Evolutionary conservation across 2,113 vertebrate genomes (phyloP).

Genomic region (Chaetodon auriga): DNA sequence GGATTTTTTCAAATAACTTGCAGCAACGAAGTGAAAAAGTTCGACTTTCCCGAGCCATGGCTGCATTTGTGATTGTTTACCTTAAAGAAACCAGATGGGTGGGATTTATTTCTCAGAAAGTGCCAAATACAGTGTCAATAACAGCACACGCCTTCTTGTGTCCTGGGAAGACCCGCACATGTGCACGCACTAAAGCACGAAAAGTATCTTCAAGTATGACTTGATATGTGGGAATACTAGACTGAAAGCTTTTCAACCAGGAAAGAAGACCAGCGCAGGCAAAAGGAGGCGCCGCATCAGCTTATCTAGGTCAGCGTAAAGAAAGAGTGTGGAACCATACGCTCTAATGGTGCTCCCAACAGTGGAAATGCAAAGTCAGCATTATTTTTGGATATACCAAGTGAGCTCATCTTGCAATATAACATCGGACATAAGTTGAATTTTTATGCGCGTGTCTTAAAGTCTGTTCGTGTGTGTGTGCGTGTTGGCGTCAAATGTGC

Average conservation of each 20-base stretch:
- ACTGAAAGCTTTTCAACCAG: background rate
- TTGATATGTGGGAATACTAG: background rate
- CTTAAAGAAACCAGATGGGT: conserved; percentile 17
- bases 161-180: background rate
- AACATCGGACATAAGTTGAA: background rate
- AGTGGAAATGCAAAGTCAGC: background rate
- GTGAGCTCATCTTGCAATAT: background rate
- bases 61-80: conserved; percentile 21
- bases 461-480: background rate
- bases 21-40: background rate
- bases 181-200: background rate
- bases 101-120: conserved; percentile 23
- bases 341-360: background rate
- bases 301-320: conserved; percentile 3
- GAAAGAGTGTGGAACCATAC: background rate
- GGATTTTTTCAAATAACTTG: conserved; percentile 8
- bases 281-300: background rate
- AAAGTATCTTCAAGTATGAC: background rate
- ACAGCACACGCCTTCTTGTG: background rate
- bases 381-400: background rate
- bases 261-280: background rate
- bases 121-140: conserved; percentile 11
- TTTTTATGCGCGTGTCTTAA: background rate
- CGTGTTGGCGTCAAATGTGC: background rate
- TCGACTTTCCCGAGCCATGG: background rate